Evolutionary conservation across 2,888 invertebrate genomes (phyloP).

Genomic region (Drosophila robusta): DNA sequence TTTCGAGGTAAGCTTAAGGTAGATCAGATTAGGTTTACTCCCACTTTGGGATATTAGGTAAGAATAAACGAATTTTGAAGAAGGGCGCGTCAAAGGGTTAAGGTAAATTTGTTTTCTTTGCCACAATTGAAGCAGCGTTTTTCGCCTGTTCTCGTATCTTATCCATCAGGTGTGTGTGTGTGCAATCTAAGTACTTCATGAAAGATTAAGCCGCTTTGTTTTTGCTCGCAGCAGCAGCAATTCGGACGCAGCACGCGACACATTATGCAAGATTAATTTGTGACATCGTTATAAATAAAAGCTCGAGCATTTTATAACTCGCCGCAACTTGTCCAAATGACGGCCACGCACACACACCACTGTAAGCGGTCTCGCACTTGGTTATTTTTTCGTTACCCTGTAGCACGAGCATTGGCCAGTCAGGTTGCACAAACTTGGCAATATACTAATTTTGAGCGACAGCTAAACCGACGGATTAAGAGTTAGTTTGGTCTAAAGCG

Average conservation of each 20-base stretch:
- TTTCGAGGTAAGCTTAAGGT: too few relatives aligned
- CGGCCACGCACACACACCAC: constrained; percentile 27
- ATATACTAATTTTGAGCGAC: too few relatives aligned
- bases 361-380: constrained; percentile 22
- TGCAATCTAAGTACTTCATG: constrained; percentile 65
- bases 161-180: constrained; percentile 48
- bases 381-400: constrained; percentile 1
- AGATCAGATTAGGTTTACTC: too few relatives aligned
- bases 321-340: constrained; percentile 47
- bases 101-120: background rate
- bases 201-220: constrained; percentile 68
- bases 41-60: too few relatives aligned
- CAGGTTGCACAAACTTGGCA: too few relatives aligned
- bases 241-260: constrained; percentile 53
- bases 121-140: too few relatives aligned
- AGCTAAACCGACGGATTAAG: too few relatives aligned
- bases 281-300: constrained; percentile 79
- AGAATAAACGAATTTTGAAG: too few relatives aligned
- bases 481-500: too few relatives aligned
- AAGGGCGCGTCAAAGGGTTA: background rate
- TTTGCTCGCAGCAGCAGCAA: constrained; percentile 9
- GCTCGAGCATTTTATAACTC: constrained; percentile 69
- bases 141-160: constrained; percentile 22
- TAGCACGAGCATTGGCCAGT: background rate
- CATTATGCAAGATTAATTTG: constrained; percentile 79